phyloP scores from a whole-genome alignment of 2,113 vertebrate genomes.

The zebrafish (Danio rerio) region GRCz12tu NC_133177.1:36108001-36108500 shows the following conservation, averaged over 20 bases:
- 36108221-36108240: slow-evolving; percentile 53
- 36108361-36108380: not conserved
- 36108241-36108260: slow-evolving; percentile 60
- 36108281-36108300: slow-evolving; percentile 62
- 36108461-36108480: no score
- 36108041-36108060: not conserved
- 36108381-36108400: not conserved
- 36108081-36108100: slow-evolving; percentile 31
- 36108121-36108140: slow-evolving; percentile 54
- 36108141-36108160: slow-evolving; percentile 51
- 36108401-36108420: not conserved
- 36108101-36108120: slow-evolving; percentile 53
- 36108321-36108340: slow-evolving; percentile 18
- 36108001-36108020: slow-evolving; percentile 11
- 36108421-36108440: not conserved
- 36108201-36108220: slow-evolving; percentile 63
- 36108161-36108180: slow-evolving; percentile 53
- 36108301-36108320: slow-evolving; percentile 55
- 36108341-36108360: slow-evolving; percentile 17
- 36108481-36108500: no score
- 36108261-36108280: slow-evolving; percentile 61
- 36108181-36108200: slow-evolving; percentile 61
- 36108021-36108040: slow-evolving; percentile 4
- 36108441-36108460: no score
- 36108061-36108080: not conserved